Evolutionary conservation across 2,113 vertebrate genomes (phyloP).

Genomic region (Isurus oxyrinchus): DNA sequence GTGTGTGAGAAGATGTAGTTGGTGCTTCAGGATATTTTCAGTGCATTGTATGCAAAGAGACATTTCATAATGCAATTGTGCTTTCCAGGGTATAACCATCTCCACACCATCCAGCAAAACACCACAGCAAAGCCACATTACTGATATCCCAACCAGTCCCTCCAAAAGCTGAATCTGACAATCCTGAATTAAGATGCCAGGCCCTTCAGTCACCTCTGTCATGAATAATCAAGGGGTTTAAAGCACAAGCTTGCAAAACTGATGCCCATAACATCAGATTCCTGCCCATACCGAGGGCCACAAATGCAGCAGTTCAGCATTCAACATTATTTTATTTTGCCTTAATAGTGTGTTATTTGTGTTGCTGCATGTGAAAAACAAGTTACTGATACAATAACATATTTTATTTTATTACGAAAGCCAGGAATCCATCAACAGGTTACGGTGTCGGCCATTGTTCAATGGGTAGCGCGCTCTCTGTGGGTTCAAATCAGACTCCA

Average conservation of each 20-base stretch:
- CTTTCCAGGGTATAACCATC: not conserved
- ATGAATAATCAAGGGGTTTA: not conserved
- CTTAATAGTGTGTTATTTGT: not conserved
- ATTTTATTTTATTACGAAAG: not conserved
- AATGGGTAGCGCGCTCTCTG: not conserved
- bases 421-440: not conserved
- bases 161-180: not conserved
- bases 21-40: not conserved
- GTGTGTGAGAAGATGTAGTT: not conserved
- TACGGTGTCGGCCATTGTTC: not conserved
- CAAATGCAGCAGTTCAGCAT: not conserved
- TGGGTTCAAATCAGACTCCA: not conserved
- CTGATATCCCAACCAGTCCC: not conserved
- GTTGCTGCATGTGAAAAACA: not conserved
- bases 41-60: not conserved
- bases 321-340: not conserved
- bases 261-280: not conserved
- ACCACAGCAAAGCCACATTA: not conserved
- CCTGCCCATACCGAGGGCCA: not conserved
- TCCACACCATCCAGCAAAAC: not conserved
- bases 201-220: not conserved
- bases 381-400: not conserved
- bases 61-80: not conserved
- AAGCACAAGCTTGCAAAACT: not conserved
- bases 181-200: not conserved